Conservation (phyloP, 2,113 vertebrate genomes). For the Perca flavescens region DNA sequence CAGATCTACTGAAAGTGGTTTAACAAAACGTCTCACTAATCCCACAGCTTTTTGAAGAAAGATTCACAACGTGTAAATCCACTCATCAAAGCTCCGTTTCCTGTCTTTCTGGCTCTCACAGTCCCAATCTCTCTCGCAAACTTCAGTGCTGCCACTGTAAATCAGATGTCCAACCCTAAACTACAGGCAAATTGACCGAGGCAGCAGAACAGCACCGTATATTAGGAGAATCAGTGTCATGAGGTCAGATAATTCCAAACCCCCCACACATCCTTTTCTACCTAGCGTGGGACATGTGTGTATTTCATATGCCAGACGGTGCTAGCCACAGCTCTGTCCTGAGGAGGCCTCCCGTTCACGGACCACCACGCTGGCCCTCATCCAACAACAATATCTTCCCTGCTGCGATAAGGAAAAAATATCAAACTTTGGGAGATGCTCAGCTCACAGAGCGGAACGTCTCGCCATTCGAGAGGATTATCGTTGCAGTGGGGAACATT, state of each 20-base stretch:
- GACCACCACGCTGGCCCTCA: slow-evolving; percentile 54
- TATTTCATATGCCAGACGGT: slow-evolving; percentile 65
- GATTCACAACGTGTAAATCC: slow-evolving; percentile 44
- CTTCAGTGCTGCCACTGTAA: slow-evolving; percentile 44
- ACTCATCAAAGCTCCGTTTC: slow-evolving; percentile 35
- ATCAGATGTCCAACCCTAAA: slow-evolving; percentile 58
- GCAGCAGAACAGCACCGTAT: slow-evolving; percentile 51
- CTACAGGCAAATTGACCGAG: slow-evolving; percentile 32
- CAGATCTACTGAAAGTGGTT: slow-evolving; percentile 23
- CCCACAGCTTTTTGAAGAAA: slow-evolving; percentile 42
- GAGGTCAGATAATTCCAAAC: slow-evolving; percentile 60
- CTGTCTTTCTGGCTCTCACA: slow-evolving; percentile 18
- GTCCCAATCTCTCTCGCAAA: slow-evolving; percentile 31
- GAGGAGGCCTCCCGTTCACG: slow-evolving; percentile 67
- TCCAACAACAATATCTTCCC: slow-evolving; percentile 58
- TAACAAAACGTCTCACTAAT: slow-evolving; percentile 16
- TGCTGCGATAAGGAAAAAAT: slow-evolving; percentile 9
- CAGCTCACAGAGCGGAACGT: slow-evolving; percentile 41
- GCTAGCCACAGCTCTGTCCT: slow-evolving; percentile 70
- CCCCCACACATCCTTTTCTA: slow-evolving; percentile 36
- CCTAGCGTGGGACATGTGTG: slow-evolving; percentile 19
- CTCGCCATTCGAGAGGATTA: slow-evolving; percentile 6
- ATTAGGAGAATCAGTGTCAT: slow-evolving; percentile 64
- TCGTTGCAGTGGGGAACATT: slow-evolving; percentile 23
- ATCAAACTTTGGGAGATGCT: slow-evolving; percentile 41